Conservation (phyloP, 2,888 invertebrate species). For the Dastarcus helophoroides region DNA sequence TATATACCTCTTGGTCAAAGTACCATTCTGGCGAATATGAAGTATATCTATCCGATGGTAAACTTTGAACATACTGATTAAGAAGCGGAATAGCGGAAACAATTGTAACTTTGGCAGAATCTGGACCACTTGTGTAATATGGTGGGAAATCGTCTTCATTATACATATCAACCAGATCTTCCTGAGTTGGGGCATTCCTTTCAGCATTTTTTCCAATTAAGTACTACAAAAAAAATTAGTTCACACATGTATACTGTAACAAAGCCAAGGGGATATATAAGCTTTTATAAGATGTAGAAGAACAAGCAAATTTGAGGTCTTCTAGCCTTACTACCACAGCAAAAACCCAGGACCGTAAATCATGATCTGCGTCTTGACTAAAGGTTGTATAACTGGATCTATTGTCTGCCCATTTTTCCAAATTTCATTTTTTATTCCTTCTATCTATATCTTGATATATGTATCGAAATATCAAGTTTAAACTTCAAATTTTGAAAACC, state of each 20-base stretch:
- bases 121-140: conserved; percentile 36
- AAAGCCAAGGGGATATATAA: not conserved
- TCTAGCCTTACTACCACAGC: no score
- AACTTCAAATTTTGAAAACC: no score
- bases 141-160: conserved; percentile 45
- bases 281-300: no score
- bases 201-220: conserved; percentile 46
- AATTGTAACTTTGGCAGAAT: conserved; percentile 42
- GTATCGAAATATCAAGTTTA: no score
- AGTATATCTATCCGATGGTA: conserved; percentile 65
- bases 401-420: no score
- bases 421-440: no score
- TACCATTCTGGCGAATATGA: conserved; percentile 46
- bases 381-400: no score
- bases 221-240: conserved; percentile 33
- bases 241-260: not conserved
- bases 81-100: conserved; percentile 54
- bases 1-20: conserved; percentile 9
- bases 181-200: conserved; percentile 41
- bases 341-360: no score
- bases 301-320: no score
- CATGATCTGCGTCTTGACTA: no score
- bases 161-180: conserved; percentile 43
- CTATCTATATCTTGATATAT: no score
- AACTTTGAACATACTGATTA: conserved; percentile 65